A percentile compares a stretch with the other conserved stretches of the same genome.
Conservation (phyloP, 2,888 invertebrate species). For the Deilephila porcellus region DNA sequence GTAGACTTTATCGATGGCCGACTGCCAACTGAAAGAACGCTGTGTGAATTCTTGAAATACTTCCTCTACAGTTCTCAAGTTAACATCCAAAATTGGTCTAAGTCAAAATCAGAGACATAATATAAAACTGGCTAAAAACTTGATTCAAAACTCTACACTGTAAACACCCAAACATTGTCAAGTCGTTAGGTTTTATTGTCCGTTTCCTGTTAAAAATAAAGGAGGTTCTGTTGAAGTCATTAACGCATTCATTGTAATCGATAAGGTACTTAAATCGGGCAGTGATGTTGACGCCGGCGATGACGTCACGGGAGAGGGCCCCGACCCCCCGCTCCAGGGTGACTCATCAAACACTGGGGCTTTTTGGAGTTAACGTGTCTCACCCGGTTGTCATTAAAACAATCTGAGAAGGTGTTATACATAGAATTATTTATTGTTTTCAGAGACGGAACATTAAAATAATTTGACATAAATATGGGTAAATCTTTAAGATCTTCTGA, state of each 20-base stretch:
- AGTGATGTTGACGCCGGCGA: conserved; percentile 49
- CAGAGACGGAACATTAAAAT: too few species aligned
- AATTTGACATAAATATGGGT: too few species aligned
- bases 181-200: conserved; percentile 25
- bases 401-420: neutral
- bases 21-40: too few species aligned
- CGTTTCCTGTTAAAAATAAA: conserved; percentile 37
- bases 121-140: too few species aligned
- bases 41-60: too few species aligned
- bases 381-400: conserved; percentile 32
- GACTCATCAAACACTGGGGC: conserved; percentile 54
- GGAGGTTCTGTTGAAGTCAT: conserved; percentile 43
- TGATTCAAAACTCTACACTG: neutral
- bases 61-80: too few species aligned
- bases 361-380: conserved; percentile 33
- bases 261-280: conserved; percentile 49
- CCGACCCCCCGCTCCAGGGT: conserved; percentile 43
- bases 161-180: conserved; percentile 20
- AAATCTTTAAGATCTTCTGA: too few species aligned
- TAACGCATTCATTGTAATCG: conserved; percentile 48
- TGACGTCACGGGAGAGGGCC: conserved; percentile 59
- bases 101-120: too few species aligned
- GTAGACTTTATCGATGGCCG: too few species aligned
- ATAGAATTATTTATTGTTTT: neutral
- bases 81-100: too few species aligned